Evolutionary conservation across 23 tunicate species (phyloP), one percentile per base, ranked within the genome.

Genomic region (Oikopleura dioica): DNA sequence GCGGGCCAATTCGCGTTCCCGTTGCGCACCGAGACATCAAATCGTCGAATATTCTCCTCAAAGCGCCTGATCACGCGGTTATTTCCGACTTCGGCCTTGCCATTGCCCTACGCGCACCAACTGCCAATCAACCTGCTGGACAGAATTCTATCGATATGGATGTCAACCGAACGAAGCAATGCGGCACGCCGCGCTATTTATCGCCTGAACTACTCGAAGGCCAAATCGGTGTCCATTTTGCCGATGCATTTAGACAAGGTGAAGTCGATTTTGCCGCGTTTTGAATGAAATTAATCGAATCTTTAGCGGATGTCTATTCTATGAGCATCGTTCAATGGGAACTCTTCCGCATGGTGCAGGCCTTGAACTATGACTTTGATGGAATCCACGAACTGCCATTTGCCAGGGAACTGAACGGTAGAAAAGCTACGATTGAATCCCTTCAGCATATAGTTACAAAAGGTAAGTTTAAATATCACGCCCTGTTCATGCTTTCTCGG

Each of bases 261-360:
- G 26, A 63, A 21, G 16, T 21, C 26, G 2, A 2, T 21, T 2
- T 2, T 12, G 30, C 72, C 30, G 26, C 72, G 4, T 63, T 16
- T 44, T 44, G 55, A n/a, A n/a, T n/a, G n/a, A n/a, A n/a, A n/a
- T n/a, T n/a, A n/a, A n/a, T n/a, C n/a, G n/a, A n/a, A 21, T 44
- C 5, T 63, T 63, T 2, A 63, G 72, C 72, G 29, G 72, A 63
- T 63, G 72, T 63, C 2, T 63, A 63, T 28, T 63, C 72, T 2
- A 63, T 63, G 72, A 63, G 72, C 72, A 63, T 63, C 16, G 72
- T 63, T 63, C 72, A 63, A 23, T 63, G 72, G 72, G 72, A 63
- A 63, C 33, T 63, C 16, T 63, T 63, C 33, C 72, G 72, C 16
- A 63, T 63, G 72, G 16, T 5, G 4, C 30, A 23, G 2, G 30